These are phyloP conservation scores for Babyrousa celebensis DNA, from an alignment of 2,797 vertebrate genomes.

Conservation along the genomic window DNA sequence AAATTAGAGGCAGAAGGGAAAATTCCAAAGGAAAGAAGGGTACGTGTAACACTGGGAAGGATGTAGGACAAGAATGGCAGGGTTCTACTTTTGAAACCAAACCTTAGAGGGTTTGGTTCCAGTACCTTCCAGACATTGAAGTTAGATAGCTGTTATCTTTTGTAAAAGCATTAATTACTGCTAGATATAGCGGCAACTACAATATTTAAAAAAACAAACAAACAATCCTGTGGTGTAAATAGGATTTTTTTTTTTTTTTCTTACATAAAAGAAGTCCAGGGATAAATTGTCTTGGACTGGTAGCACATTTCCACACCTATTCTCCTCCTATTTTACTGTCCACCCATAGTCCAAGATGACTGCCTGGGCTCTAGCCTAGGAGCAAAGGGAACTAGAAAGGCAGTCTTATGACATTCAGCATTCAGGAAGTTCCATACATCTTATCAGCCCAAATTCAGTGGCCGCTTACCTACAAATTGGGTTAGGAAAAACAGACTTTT, in stretches of 20 bases:
- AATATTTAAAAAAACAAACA: neutral
- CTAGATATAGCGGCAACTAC: neutral
- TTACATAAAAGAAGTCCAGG: constrained; percentile 9
- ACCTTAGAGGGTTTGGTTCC: neutral
- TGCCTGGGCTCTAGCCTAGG: neutral
- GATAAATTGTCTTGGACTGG: neutral
- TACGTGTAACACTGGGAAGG: constrained; percentile 84
- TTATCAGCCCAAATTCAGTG: neutral
- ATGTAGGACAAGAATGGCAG: neutral
- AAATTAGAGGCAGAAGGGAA: constrained; percentile 99
- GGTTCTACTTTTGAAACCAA: neutral
- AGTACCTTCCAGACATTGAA: neutral
- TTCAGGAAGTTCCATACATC: neutral
- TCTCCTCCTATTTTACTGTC: neutral
- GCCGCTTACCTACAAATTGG: neutral
- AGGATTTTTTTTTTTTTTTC: neutral
- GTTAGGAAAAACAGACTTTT: neutral
- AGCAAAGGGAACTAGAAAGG: neutral
- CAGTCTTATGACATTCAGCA: neutral
- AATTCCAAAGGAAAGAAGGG: constrained; percentile 98
- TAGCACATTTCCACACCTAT: neutral
- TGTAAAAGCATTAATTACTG: neutral
- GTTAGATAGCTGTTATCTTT: neutral
- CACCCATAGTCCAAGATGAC: neutral
- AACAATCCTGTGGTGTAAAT: neutral